Percentiles rank a stretch among this genome's conserved stretches.
Conservation (phyloP, 2,888 invertebrate species). For the Agriopis aurantiaria region DNA sequence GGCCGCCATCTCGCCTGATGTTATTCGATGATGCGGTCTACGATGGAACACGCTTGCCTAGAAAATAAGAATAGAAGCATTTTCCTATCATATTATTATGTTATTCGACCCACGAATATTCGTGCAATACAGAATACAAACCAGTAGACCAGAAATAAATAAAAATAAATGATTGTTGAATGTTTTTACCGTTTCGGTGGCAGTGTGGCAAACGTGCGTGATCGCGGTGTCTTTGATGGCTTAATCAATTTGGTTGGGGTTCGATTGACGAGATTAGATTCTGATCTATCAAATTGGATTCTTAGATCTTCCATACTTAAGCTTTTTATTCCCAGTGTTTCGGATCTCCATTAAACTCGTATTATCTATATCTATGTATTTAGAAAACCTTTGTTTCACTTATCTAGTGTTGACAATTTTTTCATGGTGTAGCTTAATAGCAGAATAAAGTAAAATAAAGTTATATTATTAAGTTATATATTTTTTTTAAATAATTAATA, state of each 20-base stretch:
- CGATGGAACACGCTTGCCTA: too few species aligned
- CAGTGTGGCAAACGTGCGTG: conserved; percentile 53
- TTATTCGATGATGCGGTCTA: too few species aligned
- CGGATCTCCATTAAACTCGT: too few species aligned
- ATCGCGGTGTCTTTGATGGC: conserved; percentile 54
- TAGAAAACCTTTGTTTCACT: too few species aligned
- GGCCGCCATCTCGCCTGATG: too few species aligned
- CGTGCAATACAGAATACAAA: conserved; percentile 24
- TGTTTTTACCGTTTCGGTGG: conserved; percentile 45
- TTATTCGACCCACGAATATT: conserved; percentile 17
- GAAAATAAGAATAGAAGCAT: too few species aligned
- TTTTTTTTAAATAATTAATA: too few species aligned
- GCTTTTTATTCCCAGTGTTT: background rate
- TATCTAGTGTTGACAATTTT: too few species aligned
- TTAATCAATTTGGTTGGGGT: conserved; percentile 51
- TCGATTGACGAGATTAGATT: conserved; percentile 28
- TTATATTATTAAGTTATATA: too few species aligned
- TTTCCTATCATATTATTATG: background rate
- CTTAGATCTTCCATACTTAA: background rate
- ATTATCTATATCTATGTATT: too few species aligned
- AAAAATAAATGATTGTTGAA: conserved; percentile 26
- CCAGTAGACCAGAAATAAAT: conserved; percentile 25
- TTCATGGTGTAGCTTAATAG: too few species aligned
- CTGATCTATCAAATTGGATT: background rate
- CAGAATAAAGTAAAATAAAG: too few species aligned